Evolutionary conservation across 2,888 invertebrate species (phyloP), one percentile per base, ranked within the genome.

Genomic region (Cylindroiulus punctatus): DNA sequence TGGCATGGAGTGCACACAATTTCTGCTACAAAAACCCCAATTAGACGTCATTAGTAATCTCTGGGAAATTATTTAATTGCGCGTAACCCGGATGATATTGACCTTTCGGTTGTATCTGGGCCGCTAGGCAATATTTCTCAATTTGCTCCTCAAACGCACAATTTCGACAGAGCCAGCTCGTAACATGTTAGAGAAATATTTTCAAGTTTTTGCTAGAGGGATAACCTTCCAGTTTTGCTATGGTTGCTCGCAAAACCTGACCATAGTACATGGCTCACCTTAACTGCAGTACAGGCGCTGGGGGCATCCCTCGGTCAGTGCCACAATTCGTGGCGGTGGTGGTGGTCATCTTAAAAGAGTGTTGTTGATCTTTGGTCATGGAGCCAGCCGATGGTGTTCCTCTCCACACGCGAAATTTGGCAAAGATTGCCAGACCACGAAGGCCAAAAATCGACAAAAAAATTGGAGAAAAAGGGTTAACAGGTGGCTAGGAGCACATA

Each of bases 251-350:
- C 10, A 76, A 76, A 26, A 76, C 26, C 12, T 14, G 14, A 14
- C 57, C 3, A 57, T 26, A 36, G 36, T 36, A 7, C 36, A 36
- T 8, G 65, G 76, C 83, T 83, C 44, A 83, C 83, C 83, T 83
- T 40, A 83, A 83, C 32, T 83, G 83, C 12, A 83, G 83, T 36
- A 40, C 83, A 19, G 40, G 83, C 40, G 83, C 44, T 1, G 83
- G 83, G 40, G 83, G 83, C 44, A 83, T 40, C 44, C n/a, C 83
- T 83, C 83, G 40, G 44, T 83, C 83, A 83, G 83, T 83, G 83
- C 83, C 83, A 83, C 83, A 83, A 83, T 83, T 83, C 40, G 83
- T 44, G 83, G 81, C 19, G 36, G 83, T 42, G 83, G 81, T 36
- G 36, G 83, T 42, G 83, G 83, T 83, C 83, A 83, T 83, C 44